Evolutionary conservation across 2,797 vertebrate genomes (phyloP).

Genomic region (Bovichtus variegatus): DNA sequence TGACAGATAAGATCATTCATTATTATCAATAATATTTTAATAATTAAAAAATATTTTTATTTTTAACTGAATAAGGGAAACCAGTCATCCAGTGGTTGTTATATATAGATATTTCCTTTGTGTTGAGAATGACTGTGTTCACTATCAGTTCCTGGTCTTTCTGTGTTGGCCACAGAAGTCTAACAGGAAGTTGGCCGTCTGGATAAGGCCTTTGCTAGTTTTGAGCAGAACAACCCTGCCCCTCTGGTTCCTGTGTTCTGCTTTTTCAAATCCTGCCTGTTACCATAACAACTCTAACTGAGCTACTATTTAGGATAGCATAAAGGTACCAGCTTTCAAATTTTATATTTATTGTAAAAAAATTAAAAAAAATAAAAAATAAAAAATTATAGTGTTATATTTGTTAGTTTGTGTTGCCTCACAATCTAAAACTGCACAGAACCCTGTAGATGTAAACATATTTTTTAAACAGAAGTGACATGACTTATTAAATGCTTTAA

Average conservation of each 20-base stretch:
- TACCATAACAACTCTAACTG: not conserved
- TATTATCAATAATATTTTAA: not conserved
- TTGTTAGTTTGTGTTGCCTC: not conserved
- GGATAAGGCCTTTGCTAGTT: not conserved
- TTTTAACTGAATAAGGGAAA: not conserved
- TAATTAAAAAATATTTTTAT: too few species aligned
- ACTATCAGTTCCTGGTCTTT: constrained; percentile 5
- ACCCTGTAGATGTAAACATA: not conserved
- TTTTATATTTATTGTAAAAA: not conserved
- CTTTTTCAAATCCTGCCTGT: not conserved
- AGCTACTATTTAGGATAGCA: not conserved
- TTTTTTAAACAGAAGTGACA: not conserved
- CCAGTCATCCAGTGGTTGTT: not conserved
- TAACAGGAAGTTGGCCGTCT: constrained; percentile 18
- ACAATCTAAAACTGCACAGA: not conserved
- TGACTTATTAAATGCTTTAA: not conserved
- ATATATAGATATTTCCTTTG: not conserved
- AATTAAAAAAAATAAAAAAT: too few species aligned
- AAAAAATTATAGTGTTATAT: not conserved
- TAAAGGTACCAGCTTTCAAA: not conserved
- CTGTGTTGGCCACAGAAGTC: not conserved
- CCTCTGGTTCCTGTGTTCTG: not conserved
- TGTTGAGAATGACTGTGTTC: not conserved
- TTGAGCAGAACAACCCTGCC: constrained; percentile 9
- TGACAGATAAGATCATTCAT: not conserved